These are phyloP conservation scores for Callosobruchus maculatus DNA, from an alignment of 2,888 invertebrate genomes.

Conservation along the genomic window DNA sequence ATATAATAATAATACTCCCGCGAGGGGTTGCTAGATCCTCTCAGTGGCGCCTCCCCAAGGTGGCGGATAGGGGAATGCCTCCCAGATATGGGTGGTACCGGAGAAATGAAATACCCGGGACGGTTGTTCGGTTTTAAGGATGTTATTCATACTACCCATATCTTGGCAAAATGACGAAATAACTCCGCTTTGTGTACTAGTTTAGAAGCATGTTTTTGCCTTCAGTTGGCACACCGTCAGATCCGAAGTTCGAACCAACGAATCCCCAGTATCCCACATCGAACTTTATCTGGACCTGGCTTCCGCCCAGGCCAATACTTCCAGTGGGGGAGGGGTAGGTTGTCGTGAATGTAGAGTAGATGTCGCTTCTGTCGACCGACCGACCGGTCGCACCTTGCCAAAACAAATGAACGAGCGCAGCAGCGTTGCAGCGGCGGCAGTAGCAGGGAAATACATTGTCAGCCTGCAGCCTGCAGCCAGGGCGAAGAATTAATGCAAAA, in stretches of 20 bases:
- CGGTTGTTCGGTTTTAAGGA: no score
- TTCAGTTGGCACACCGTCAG: background rate
- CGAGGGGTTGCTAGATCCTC: no score
- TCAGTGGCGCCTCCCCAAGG: no score
- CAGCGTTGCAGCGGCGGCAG: no score
- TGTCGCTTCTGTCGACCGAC: background rate
- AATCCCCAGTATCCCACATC: background rate
- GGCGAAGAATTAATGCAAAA: conserved; percentile 4
- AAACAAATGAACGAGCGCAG: background rate
- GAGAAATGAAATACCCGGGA: no score
- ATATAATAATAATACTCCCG: no score
- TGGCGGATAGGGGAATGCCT: no score
- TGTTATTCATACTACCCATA: no score
- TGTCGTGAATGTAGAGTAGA: background rate
- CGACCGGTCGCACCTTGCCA: background rate
- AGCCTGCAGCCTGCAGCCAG: background rate
- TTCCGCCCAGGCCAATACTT: background rate
- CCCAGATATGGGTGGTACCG: no score
- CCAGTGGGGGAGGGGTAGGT: background rate
- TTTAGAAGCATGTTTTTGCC: background rate
- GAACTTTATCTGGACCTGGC: background rate
- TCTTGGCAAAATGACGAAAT: no score
- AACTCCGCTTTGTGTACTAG: no score
- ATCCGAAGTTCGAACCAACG: background rate
- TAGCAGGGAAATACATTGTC: background rate